phyloP scores from a whole-genome alignment of 1,140 invertebrate genomes.

The Drosophila mayri region DNA sequence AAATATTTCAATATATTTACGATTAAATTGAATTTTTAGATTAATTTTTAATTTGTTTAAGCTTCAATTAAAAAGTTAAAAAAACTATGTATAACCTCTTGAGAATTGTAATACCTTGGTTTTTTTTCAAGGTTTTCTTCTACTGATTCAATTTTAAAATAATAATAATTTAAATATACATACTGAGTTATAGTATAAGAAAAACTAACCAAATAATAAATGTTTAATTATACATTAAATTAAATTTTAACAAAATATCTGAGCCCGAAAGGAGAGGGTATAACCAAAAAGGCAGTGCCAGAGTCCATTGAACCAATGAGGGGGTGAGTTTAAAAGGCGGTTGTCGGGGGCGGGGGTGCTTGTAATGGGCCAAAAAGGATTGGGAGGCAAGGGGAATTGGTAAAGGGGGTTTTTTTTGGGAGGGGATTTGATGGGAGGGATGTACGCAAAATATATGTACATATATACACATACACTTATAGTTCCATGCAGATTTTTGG shows the following conservation, averaged over 20 bases:
- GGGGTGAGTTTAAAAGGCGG: slow-evolving; percentile 21
- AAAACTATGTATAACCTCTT: not conserved
- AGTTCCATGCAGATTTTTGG: slow-evolving; percentile 53
- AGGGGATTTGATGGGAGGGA: slow-evolving; percentile 2
- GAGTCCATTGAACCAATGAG: slow-evolving; percentile 60
- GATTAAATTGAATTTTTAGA: not conserved
- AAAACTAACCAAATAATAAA: not conserved
- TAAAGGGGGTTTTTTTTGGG: not conserved
- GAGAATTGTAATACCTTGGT: not conserved
- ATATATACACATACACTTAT: not conserved
- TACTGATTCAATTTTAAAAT: too few relatives aligned
- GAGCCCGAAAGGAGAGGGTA: slow-evolving; percentile 5
- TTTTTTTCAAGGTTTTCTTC: not conserved
- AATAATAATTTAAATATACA: too few relatives aligned
- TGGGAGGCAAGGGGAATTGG: slow-evolving; percentile 1
- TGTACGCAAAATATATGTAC: slow-evolving; percentile 15
- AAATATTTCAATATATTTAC: not conserved
- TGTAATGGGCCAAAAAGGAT: slow-evolving; percentile 36
- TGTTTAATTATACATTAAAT: not conserved
- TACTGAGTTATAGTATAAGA: not conserved
- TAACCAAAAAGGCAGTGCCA: slow-evolving; percentile 31
- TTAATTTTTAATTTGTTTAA: not conserved
- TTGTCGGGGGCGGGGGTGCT: not conserved
- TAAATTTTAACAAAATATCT: not conserved
- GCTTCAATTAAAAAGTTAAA: not conserved